Conservation (phyloP, 2,113 vertebrate species). For the Sebastes schlegelii region DNA sequence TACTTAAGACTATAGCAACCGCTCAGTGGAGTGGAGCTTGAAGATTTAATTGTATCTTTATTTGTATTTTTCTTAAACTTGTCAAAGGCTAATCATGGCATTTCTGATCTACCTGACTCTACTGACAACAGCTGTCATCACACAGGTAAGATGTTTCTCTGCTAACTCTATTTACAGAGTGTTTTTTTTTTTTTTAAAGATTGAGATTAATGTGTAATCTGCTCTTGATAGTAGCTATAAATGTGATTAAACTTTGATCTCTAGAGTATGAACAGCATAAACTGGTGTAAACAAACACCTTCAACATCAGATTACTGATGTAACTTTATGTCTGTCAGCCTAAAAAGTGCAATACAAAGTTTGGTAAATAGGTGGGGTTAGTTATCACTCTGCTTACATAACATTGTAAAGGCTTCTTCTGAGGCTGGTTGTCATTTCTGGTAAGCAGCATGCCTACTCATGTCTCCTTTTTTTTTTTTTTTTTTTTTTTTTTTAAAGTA, state of each 20-base stretch:
- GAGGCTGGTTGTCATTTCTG: background rate
- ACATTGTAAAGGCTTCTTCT: background rate
- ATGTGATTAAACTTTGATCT: slow-evolving; percentile 26
- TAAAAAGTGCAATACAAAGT: slow-evolving; percentile 2
- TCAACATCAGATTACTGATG: background rate
- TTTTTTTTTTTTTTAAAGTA: background rate
- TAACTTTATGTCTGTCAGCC: background rate
- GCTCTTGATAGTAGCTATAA: background rate
- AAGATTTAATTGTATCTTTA: slow-evolving; percentile 4
- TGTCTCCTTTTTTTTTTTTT: slow-evolving; percentile 16
- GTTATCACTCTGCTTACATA: background rate
- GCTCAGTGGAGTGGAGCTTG: background rate
- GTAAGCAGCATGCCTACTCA: slow-evolving; percentile 39
- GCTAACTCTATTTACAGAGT: background rate
- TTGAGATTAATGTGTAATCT: background rate
- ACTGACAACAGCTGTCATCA: slow-evolving; percentile 71
- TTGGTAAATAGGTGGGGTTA: background rate
- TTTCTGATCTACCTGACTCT: slow-evolving; percentile 57
- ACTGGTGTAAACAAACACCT: slow-evolving; percentile 12
- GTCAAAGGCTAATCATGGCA: slow-evolving; percentile 49
- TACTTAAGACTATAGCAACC: slow-evolving; percentile 12
- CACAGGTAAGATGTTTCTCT: slow-evolving; percentile 67
- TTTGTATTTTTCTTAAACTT: slow-evolving; percentile 5
- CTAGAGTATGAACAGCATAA: background rate
- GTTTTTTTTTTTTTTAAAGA: background rate